phyloP scores from a whole-genome alignment of 2,888 invertebrate species.

The Villa cingulata region DNA sequence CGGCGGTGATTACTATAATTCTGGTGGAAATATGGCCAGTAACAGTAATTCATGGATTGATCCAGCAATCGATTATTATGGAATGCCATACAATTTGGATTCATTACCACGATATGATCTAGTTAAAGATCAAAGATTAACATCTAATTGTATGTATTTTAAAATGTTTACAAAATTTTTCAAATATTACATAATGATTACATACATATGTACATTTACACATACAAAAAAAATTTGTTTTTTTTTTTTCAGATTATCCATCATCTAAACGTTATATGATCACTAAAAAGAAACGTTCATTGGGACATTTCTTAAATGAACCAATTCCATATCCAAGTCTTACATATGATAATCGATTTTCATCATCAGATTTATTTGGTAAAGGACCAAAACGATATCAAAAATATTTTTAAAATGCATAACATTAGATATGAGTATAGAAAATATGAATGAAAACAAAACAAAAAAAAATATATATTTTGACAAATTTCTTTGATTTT shows the following conservation, averaged over 20 bases:
- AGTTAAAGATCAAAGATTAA: conserved; percentile 26
- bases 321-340: conserved; percentile 16
- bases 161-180: too few species aligned
- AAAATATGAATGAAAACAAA: too few species aligned
- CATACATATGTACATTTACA: too few species aligned
- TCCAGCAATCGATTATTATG: conserved; percentile 28
- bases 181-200: too few species aligned
- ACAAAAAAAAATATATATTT: too few species aligned
- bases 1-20: conserved; percentile 17
- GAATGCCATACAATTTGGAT: conserved; percentile 28
- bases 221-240: too few species aligned
- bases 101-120: conserved; percentile 29
- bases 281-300: conserved; percentile 32
- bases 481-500: too few species aligned
- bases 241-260: conserved; percentile 20
- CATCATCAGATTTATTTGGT: background rate
- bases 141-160: conserved; percentile 26
- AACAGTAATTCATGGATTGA: conserved; percentile 27
- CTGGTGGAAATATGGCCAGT: conserved; percentile 13
- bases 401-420: conserved; percentile 3
- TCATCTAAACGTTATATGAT: conserved; percentile 35
- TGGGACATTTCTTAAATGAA: conserved; percentile 24
- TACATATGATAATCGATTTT: conserved; percentile 1
- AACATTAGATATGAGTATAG: too few species aligned
- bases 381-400: conserved; percentile 5